These are phyloP conservation scores for Nyctereutes procyonoides DNA, from an alignment of 2,113 vertebrate genomes.

Conservation along the genomic window DNA sequence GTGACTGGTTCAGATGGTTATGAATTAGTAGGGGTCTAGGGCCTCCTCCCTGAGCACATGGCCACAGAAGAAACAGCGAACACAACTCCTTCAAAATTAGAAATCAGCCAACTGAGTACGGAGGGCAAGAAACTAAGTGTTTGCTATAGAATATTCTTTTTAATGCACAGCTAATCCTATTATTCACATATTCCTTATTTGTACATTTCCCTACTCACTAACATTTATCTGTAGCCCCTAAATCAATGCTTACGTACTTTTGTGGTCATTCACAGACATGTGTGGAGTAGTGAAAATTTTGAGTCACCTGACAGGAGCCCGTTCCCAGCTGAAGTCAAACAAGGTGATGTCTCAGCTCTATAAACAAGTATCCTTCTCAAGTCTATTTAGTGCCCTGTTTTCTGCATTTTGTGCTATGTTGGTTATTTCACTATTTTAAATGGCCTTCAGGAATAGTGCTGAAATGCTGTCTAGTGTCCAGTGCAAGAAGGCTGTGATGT, in stretches of 20 bases:
- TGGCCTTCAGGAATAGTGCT: not conserved
- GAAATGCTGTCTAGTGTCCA: not conserved
- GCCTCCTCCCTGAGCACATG: not conserved
- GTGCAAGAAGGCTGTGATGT: not conserved
- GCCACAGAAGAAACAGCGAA: not conserved
- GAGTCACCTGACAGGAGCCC: not conserved
- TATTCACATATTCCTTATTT: not conserved
- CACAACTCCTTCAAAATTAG: not conserved
- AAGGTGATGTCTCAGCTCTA: not conserved
- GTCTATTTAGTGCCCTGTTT: not conserved
- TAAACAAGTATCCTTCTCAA: not conserved
- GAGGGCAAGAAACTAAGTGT: not conserved
- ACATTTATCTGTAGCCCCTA: not conserved
- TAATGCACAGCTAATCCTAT: not conserved
- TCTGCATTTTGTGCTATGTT: not conserved
- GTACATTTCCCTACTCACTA: not conserved
- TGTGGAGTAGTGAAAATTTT: not conserved
- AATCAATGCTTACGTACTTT: not conserved
- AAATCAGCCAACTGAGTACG: not conserved
- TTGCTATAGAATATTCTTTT: not conserved
- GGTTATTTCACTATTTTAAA: slow-evolving; percentile 16
- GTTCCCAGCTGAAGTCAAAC: not conserved
- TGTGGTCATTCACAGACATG: not conserved
- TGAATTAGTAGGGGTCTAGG: not conserved
- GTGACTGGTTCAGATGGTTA: not conserved